Evolutionary conservation across 2,113 vertebrate genomes (phyloP).

Genomic region (Anas platyrhynchos): DNA sequence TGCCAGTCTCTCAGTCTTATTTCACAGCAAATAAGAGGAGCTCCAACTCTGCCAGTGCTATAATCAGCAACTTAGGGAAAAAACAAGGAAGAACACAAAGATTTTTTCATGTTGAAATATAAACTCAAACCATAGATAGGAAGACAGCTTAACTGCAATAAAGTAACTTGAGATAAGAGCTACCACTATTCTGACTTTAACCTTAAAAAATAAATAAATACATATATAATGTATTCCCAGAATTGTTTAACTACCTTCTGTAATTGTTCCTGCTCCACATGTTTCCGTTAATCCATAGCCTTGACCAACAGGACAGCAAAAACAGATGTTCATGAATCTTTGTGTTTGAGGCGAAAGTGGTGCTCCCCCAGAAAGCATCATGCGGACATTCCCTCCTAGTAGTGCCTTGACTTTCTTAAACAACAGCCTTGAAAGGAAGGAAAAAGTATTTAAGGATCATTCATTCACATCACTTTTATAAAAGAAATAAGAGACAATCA

Average conservation of each 20-base stretch:
- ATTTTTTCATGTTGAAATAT: background rate
- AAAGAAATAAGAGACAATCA: background rate
- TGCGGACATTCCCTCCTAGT: slow-evolving; percentile 89
- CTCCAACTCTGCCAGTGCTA: slow-evolving; percentile 94
- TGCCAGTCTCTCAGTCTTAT: slow-evolving; percentile 92
- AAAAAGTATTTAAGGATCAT: background rate
- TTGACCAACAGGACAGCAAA: slow-evolving; percentile 94
- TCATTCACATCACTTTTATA: background rate
- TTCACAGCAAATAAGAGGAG: slow-evolving; percentile 95
- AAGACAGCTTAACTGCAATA: background rate
- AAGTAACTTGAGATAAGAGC: background rate
- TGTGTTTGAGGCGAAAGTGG: slow-evolving; percentile 93
- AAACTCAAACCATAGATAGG: background rate
- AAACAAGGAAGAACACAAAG: background rate
- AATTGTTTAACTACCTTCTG: slow-evolving; percentile 81
- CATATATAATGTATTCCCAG: background rate
- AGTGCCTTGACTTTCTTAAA: slow-evolving; percentile 92
- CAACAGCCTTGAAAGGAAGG: slow-evolving; percentile 79
- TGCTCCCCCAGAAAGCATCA: slow-evolving; percentile 95
- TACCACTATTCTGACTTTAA: background rate
- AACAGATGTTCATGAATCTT: slow-evolving; percentile 97
- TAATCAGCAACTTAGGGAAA: slow-evolving; percentile 78
- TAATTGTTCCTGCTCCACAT: slow-evolving; percentile 94
- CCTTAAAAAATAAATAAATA: background rate
- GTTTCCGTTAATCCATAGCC: slow-evolving; percentile 97